Evolutionary conservation across 1,140 invertebrate species (phyloP).

Genomic region (Limonius californicus): DNA sequence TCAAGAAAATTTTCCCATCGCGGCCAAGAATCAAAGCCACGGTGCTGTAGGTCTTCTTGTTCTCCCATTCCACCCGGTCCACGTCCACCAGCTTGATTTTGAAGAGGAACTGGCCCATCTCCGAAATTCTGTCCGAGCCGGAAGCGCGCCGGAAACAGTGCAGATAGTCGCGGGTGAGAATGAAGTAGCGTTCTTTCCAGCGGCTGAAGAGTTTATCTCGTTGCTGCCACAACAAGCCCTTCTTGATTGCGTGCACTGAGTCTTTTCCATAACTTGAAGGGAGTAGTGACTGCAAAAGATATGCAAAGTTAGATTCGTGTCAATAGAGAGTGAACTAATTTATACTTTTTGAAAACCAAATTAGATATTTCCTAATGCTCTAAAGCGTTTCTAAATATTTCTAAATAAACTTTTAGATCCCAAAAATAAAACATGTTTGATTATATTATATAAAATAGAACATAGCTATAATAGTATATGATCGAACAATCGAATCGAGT

Average conservation of each 20-base stretch:
- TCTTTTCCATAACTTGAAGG: constrained; percentile 41
- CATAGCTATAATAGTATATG: too few relatives aligned
- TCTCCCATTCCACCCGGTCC: constrained; percentile 62
- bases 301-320: background rate
- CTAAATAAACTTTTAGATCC: background rate
- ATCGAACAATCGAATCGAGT: too few relatives aligned
- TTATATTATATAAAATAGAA: too few relatives aligned
- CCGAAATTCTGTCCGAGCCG: constrained; percentile 58
- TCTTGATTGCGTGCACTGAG: constrained; percentile 53
- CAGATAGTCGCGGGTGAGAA: constrained; percentile 64
- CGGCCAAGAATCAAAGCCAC: constrained; percentile 51
- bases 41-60: constrained; percentile 57
- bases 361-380: too few relatives aligned
- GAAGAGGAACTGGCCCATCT: constrained; percentile 69
- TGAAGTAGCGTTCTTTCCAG: constrained; percentile 69
- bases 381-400: too few relatives aligned
- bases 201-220: constrained; percentile 62
- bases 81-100: constrained; percentile 66
- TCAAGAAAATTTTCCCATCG: constrained; percentile 57
- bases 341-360: too few relatives aligned
- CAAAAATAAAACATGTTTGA: background rate
- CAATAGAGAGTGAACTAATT: too few relatives aligned
- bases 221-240: constrained; percentile 64
- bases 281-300: constrained; percentile 48
- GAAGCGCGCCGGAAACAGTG: constrained; percentile 66